Percentiles rank a stretch among this genome's conserved stretches.
Conservation (phyloP, 1,140 invertebrate species). For the Telenomus remus region DNA sequence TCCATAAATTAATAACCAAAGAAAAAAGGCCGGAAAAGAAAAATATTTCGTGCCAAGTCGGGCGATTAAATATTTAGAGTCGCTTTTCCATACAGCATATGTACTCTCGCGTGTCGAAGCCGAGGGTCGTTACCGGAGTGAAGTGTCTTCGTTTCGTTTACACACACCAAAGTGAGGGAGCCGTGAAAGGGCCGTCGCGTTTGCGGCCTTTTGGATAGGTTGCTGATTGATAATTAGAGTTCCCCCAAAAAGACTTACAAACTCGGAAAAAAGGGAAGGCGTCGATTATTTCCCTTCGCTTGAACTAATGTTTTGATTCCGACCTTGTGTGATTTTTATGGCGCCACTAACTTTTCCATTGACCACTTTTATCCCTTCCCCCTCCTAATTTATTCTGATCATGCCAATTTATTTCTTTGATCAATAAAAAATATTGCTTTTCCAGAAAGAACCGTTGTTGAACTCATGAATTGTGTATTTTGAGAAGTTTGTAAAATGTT, state of each 20-base stretch:
- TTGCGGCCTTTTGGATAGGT: constrained; percentile 12
- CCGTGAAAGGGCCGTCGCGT: constrained; percentile 28
- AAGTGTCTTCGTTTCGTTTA: constrained; percentile 37
- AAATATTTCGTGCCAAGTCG: constrained; percentile 32
- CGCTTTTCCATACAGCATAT: constrained; percentile 20
- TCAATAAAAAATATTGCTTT: no score
- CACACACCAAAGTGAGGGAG: constrained; percentile 8
- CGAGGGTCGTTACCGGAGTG: constrained; percentile 35
- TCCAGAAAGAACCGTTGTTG: no score
- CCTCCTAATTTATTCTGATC: no score
- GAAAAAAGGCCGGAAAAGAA: not conserved
- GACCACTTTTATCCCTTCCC: no score
- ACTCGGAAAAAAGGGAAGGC: not conserved
- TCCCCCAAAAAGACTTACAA: constrained; percentile 7
- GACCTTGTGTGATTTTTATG: no score
- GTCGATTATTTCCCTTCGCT: no score
- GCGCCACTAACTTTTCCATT: no score
- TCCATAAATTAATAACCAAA: no score
- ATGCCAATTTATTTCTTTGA: no score
- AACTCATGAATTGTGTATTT: no score
- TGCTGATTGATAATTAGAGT: constrained; percentile 30
- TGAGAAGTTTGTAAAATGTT: no score
- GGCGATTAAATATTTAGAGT: constrained; percentile 41
- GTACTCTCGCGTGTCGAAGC: constrained; percentile 47
- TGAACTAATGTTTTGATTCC: no score